phyloP scores from a whole-genome alignment of 1,140 invertebrate genomes.

The Drosophila sp. region DNA sequence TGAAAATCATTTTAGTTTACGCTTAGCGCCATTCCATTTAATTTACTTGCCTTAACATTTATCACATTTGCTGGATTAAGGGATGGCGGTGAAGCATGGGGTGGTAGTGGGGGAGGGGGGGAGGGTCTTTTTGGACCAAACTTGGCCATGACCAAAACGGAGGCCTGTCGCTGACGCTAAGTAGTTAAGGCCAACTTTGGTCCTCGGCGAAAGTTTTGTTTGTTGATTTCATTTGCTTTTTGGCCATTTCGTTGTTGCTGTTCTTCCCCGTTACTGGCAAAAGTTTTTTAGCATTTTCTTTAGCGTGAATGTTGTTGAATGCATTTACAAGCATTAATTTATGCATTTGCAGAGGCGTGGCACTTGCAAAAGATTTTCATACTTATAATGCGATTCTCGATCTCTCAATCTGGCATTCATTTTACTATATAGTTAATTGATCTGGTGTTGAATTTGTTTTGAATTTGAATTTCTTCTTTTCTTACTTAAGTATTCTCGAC shows the following conservation, averaged over 20 bases:
- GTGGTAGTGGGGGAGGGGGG: neutral
- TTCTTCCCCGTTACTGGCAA: conserved; percentile 18
- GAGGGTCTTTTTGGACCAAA: neutral
- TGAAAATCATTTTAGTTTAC: conserved; percentile 55
- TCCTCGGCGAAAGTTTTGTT: neutral
- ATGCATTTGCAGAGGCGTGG: conserved; percentile 38
- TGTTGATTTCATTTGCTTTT: conserved; percentile 34
- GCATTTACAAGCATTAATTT: conserved; percentile 54
- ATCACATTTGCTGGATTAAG: conserved; percentile 9
- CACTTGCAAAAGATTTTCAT: neutral
- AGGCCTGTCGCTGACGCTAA: conserved; percentile 70
- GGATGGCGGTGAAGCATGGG: neutral
- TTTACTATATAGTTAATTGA: no score
- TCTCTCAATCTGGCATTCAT: no score
- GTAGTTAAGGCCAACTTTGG: conserved; percentile 68
- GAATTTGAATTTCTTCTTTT: no score
- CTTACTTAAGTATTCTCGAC: no score
- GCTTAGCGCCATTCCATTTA: conserved; percentile 62
- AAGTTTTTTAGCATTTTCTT: conserved; percentile 48
- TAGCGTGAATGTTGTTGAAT: conserved; percentile 53
- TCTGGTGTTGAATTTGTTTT: no score
- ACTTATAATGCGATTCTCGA: no score
- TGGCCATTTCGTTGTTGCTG: conserved; percentile 25
- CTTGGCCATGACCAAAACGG: conserved; percentile 4
- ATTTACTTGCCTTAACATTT: conserved; percentile 39